Evolutionary conservation across 2,888 invertebrate genomes (phyloP).

Genomic region (Athalia circularis): DNA sequence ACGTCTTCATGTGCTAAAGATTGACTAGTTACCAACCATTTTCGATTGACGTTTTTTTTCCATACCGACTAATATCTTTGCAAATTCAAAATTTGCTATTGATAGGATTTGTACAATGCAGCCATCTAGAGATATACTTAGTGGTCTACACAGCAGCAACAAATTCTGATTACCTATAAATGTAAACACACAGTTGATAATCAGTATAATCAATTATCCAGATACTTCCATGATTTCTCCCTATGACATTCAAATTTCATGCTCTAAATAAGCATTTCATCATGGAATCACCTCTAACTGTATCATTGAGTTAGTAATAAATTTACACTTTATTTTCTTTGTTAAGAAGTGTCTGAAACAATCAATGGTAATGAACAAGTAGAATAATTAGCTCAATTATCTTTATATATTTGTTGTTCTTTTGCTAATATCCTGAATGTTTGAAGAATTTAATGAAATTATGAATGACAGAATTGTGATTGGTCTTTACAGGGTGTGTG

Average conservation of each 20-base stretch:
- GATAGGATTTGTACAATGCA: not conserved
- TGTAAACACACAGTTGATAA: slow-evolving; percentile 5
- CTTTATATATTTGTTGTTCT: too few relatives aligned
- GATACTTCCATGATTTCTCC: slow-evolving; percentile 14
- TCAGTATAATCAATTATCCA: not conserved
- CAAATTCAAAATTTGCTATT: too few relatives aligned
- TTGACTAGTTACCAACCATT: too few relatives aligned
- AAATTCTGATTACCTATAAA: not conserved
- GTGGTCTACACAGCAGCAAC: not conserved
- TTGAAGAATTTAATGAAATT: not conserved
- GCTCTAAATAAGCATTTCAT: slow-evolving; percentile 16
- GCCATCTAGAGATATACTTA: not conserved
- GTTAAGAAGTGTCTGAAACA: too few relatives aligned
- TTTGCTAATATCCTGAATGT: not conserved
- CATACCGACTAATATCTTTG: too few relatives aligned
- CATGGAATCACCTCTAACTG: slow-evolving; percentile 6
- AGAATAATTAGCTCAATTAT: too few relatives aligned
- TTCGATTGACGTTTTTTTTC: too few relatives aligned
- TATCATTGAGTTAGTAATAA: not conserved
- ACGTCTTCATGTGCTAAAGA: too few relatives aligned
- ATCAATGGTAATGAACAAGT: too few relatives aligned
- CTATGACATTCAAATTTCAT: slow-evolving; percentile 30
- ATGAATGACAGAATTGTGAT: too few relatives aligned
- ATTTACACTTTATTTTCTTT: not conserved
- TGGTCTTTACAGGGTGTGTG: too few relatives aligned